These are phyloP conservation scores for Pipistrellus pipistrellus DNA, from an alignment of 2,797 vertebrate genomes.

Conservation along the genomic window DNA sequence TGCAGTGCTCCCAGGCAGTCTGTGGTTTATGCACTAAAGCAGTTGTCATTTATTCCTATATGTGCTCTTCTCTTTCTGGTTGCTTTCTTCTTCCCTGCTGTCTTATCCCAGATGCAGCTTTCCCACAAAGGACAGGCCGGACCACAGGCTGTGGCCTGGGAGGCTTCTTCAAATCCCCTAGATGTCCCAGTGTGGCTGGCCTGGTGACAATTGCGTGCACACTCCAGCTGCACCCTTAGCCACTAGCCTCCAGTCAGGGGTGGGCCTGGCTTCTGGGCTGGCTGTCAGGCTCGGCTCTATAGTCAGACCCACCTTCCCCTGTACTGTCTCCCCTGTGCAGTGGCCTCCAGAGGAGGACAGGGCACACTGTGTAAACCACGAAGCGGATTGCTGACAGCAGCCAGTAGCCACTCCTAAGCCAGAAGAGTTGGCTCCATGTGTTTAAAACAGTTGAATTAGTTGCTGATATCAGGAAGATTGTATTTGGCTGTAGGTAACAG, in stretches of 20 bases:
- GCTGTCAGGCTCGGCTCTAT: not conserved
- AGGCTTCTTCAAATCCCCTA: not conserved
- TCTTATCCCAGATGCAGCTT: not conserved
- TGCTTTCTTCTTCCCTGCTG: not conserved
- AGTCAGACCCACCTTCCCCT: not conserved
- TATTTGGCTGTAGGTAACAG: not conserved
- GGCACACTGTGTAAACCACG: fast-evolving
- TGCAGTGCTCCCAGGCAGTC: not conserved
- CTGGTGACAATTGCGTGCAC: no score
- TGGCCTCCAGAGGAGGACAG: not conserved
- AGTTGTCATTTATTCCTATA: not conserved
- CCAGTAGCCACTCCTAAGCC: not conserved
- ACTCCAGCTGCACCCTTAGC: not conserved
- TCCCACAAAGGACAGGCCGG: not conserved
- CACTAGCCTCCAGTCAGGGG: not conserved
- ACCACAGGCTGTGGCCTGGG: not conserved
- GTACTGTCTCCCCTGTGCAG: not conserved
- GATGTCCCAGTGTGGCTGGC: not conserved
- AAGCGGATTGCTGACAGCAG: not conserved
- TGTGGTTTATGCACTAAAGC: not conserved
- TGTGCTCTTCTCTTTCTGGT: conserved; percentile 16
- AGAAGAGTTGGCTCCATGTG: not conserved
- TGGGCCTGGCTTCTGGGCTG: not conserved
- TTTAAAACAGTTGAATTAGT: not conserved
- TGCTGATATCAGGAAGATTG: not conserved